Conservation (phyloP, 2,888 invertebrate genomes). For the Rhingia rostrata region DNA sequence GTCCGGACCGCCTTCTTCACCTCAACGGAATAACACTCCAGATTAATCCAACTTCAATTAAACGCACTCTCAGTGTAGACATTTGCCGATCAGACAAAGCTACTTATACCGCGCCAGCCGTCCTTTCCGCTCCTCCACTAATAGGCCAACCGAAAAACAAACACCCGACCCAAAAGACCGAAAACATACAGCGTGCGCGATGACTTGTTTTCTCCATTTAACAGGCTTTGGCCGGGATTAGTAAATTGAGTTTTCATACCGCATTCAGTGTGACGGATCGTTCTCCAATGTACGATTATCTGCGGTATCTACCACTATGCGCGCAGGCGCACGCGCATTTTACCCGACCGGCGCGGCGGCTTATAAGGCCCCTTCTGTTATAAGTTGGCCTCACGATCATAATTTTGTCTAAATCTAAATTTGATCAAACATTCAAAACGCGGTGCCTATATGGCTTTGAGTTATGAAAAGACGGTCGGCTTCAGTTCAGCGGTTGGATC, state of each 20-base stretch:
- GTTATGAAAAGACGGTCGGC: slow-evolving; percentile 57
- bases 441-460: slow-evolving; percentile 47
- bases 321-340: slow-evolving; percentile 49
- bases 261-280: slow-evolving; percentile 69
- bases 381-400: slow-evolving; percentile 38
- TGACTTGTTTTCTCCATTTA: slow-evolving; percentile 72
- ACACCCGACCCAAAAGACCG: slow-evolving; percentile 33
- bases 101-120: slow-evolving; percentile 30
- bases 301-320: slow-evolving; percentile 37
- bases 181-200: slow-evolving; percentile 37
- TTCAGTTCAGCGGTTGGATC: background rate
- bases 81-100: slow-evolving; percentile 55
- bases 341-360: slow-evolving; percentile 40
- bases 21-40: slow-evolving; percentile 48
- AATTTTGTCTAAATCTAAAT: slow-evolving; percentile 51
- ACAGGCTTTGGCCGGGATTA: slow-evolving; percentile 68
- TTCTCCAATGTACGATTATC: slow-evolving; percentile 28
- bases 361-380: slow-evolving; percentile 3
- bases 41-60: slow-evolving; percentile 72
- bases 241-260: slow-evolving; percentile 73
- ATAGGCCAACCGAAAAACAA: slow-evolving; percentile 15
- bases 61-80: slow-evolving; percentile 67
- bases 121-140: background rate
- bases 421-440: slow-evolving; percentile 72
- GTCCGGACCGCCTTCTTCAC: slow-evolving; percentile 6